Conservation (phyloP, 2,113 vertebrate genomes). For the Eclectus roratus region DNA sequence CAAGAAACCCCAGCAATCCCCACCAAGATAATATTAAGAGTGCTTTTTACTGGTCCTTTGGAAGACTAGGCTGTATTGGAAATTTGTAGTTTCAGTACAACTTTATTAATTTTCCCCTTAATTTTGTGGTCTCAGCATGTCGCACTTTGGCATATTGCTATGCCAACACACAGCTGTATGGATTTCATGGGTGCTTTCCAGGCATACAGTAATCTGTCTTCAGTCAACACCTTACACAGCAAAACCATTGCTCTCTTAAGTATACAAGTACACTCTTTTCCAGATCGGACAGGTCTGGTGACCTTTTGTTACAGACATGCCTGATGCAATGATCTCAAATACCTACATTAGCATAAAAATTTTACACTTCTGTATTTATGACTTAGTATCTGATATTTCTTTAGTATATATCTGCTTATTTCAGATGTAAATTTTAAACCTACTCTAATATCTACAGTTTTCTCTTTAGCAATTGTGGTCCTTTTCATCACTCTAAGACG, state of each 20-base stretch:
- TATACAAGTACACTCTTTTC: background rate
- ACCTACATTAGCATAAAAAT: background rate
- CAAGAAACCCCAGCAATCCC: background rate
- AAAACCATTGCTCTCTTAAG: background rate
- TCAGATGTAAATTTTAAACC: constrained; percentile 12
- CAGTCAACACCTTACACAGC: background rate
- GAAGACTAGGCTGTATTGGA: background rate
- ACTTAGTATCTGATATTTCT: background rate
- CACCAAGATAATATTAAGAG: background rate
- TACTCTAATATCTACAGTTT: constrained; percentile 58
- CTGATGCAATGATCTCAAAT: background rate
- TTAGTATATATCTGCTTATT: background rate
- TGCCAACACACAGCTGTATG: background rate
- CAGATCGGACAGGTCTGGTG: background rate
- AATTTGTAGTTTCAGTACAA: background rate
- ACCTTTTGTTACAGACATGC: background rate
- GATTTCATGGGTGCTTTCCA: background rate
- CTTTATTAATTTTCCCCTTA: background rate
- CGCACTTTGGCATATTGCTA: background rate
- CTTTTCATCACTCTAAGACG: constrained; percentile 91
- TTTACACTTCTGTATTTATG: background rate
- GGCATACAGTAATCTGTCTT: background rate
- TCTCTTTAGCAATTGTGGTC: constrained; percentile 88
- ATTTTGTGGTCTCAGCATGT: background rate
- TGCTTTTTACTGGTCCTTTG: background rate